Base-by-base conservation (phyloP, 1,140 invertebrate genomes). In the Hesperophylax magnus region DNA sequence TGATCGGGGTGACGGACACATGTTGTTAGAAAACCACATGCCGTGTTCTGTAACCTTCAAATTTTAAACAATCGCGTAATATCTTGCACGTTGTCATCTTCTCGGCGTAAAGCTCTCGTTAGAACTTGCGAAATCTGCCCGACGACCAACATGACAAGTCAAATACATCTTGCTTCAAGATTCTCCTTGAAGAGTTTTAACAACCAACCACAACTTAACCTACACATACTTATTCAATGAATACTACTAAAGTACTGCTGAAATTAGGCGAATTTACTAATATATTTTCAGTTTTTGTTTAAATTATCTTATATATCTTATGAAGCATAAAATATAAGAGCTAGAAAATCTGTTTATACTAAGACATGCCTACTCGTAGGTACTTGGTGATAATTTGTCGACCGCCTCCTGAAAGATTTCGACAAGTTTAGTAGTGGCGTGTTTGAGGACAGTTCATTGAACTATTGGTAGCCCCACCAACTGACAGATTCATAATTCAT, bases 1-100 rank as follows among this genome's bases (percentile, higher is more conserved):
- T 61, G 54, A 47, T 47, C 20, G 56, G 15, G 31, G 17, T 31
- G 74, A n/a, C 27, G 31, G 31, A 61, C 74, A 77, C 74, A 77
- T 77, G 20, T 60, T 65, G 75, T 15, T 6, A 78, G 67, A 61
- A 65, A 65, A 67, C 63, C 77, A 56, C 61, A 78, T 78, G 63
- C 20, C 39, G 65, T 31, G 17, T 53, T 72, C 69, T 20, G 69
- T 65, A 77, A 77, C 77, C 77, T 78, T 69, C 61, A 78, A 69
- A 69, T 67, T 69, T 67, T 69, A 39, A 78, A 78, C 77, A 78
- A 78, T 78, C 61, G 47, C 63, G 77, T 67, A 69, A 67, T 78
- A 67, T 67, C 69, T 78, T 78, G 72, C 27, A 39, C 31, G 54
- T 60, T 75, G 72, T 76, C 54, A 31, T n/a, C 18, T 24, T 39